Evolutionary conservation across 2,797 vertebrate genomes (phyloP).

Genomic region (Limnodromus scolopaceus): DNA sequence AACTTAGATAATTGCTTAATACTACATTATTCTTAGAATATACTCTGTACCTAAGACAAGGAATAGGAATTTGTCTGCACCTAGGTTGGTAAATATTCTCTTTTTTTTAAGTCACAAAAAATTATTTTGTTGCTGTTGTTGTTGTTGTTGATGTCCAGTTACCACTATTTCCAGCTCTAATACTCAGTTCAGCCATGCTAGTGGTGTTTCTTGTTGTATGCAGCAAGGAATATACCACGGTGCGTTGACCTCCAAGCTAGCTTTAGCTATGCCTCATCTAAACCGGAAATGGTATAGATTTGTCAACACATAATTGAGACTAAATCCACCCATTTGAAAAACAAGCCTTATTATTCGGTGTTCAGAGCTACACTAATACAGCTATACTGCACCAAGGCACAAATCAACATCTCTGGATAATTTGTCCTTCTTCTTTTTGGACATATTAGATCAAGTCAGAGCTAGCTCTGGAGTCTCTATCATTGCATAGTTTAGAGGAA

Average conservation of each 20-base stretch:
- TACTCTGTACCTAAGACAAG: neutral
- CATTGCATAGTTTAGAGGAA: neutral
- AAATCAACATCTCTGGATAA: neutral
- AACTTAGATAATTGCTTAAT: neutral
- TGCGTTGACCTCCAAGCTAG: neutral
- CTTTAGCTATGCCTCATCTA: neutral
- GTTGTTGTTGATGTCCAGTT: neutral
- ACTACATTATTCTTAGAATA: neutral
- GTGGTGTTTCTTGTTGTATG: neutral
- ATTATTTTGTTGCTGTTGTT: neutral
- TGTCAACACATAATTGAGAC: neutral
- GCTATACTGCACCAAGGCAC: neutral
- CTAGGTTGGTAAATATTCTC: neutral
- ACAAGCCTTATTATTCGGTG: neutral
- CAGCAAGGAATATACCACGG: neutral
- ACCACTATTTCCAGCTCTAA: neutral
- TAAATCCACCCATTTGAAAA: neutral
- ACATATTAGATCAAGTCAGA: neutral
- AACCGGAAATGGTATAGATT: neutral
- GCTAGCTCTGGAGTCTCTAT: neutral
- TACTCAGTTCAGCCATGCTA: neutral
- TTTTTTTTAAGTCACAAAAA: neutral
- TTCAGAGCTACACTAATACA: neutral
- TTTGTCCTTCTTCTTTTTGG: neutral
- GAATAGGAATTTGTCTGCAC: neutral